Percentiles rank a stretch among this genome's conserved stretches.
phyloP scores from a whole-genome alignment of 1,140 invertebrate species.

The Drosophila biarmipes region DNA sequence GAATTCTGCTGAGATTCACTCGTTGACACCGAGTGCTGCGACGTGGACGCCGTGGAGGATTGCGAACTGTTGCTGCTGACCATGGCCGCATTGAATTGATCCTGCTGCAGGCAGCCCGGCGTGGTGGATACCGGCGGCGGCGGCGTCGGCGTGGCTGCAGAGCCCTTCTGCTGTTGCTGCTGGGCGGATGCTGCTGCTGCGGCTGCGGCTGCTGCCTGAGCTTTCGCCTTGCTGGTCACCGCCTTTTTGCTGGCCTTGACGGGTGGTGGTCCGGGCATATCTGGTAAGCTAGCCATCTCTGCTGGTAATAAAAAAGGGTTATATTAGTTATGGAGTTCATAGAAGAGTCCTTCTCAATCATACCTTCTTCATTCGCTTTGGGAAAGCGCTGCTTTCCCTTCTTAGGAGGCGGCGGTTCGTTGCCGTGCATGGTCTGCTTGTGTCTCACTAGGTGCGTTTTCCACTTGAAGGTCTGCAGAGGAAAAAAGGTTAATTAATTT shows the following conservation, averaged over 20 bases:
- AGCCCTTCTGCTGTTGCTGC: constrained; percentile 46
- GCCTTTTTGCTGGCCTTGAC: constrained; percentile 79
- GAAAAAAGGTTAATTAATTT: neutral
- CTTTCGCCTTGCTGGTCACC: constrained; percentile 71
- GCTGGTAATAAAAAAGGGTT: constrained; percentile 9
- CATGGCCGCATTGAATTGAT: constrained; percentile 78
- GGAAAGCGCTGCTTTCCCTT: constrained; percentile 81
- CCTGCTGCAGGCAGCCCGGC: constrained; percentile 76
- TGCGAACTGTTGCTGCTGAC: constrained; percentile 82
- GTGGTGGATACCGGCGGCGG: constrained; percentile 77
- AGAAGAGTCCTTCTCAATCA: neutral
- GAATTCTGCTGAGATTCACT: constrained; percentile 84
- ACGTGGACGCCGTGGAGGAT: constrained; percentile 79
- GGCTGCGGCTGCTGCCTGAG: constrained; percentile 38
- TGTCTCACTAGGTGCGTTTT: constrained; percentile 83
- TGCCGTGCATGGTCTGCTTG: constrained; percentile 81
- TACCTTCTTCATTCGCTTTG: constrained; percentile 74
- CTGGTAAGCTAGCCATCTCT: constrained; percentile 69
- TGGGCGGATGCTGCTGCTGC: constrained; percentile 22
- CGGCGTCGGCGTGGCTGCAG: constrained; percentile 70
- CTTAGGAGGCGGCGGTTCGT: constrained; percentile 77
- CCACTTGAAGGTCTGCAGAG: constrained; percentile 78
- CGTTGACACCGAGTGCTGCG: constrained; percentile 78
- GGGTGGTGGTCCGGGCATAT: constrained; percentile 81
- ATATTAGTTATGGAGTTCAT: neutral